phyloP scores from a whole-genome alignment of 1,140 invertebrate species.

The Mamestra configurata region DNA sequence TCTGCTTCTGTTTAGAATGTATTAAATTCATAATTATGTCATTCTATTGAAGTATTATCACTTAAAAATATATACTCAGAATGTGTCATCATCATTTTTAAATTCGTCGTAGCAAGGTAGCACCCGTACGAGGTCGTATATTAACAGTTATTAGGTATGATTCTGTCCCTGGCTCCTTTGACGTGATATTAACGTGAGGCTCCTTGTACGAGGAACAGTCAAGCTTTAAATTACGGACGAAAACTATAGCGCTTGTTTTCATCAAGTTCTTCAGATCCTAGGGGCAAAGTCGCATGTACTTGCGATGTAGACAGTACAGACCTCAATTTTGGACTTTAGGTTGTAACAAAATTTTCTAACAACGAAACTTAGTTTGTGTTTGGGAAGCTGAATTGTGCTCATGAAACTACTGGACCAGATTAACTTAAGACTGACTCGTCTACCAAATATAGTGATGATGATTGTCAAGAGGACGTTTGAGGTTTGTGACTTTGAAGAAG shows the following conservation, averaged over 20 bases:
- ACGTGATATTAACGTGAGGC: conserved; percentile 23
- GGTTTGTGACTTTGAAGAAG: no score
- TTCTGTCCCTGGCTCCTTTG: conserved; percentile 20
- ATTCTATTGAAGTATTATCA: background rate
- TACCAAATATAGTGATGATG: no score
- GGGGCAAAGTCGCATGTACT: background rate
- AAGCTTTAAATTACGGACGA: background rate
- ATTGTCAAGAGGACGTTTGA: no score
- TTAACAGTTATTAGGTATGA: conserved; percentile 45
- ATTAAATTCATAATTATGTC: background rate
- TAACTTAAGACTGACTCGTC: background rate
- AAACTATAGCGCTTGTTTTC: background rate
- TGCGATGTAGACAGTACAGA: background rate
- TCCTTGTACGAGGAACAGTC: background rate
- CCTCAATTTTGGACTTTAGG: background rate
- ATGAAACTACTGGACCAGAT: background rate
- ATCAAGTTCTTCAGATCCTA: no score
- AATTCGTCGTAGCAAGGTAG: conserved; percentile 28
- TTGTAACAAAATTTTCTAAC: background rate
- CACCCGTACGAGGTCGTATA: conserved; percentile 12
- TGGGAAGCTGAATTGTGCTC: background rate
- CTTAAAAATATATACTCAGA: no score
- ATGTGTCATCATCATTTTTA: background rate
- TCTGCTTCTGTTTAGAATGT: background rate
- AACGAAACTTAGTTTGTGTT: background rate